Evolutionary conservation across 2,113 vertebrate genomes (phyloP), one percentile per base, ranked within the genome.

Genomic region (Ptychochromis oligacanthus): DNA sequence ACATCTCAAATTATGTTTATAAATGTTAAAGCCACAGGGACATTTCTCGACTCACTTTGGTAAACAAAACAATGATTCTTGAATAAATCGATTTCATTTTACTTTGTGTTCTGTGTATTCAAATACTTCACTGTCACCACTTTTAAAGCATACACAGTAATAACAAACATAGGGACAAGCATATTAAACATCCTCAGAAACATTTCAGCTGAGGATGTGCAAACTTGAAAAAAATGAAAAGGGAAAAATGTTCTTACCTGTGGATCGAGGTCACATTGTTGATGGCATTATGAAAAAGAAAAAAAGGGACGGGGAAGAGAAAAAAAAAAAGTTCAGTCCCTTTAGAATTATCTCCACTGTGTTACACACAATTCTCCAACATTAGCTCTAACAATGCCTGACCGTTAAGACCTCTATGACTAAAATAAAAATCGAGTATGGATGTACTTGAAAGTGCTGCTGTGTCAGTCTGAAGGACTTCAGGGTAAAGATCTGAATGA

Each of bases 211-310:
- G 13, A 72, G 46, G 26, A n/a, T 34, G 26, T 34, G 52, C 7
- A 40, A 52, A 75, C 28, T 18, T 31, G 22, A 20, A 17, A 84
- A 75, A 79, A 8, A 5, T 4, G 2, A 43, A 24, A 81, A 77
- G 65, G 3, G 52, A 20, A 87, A 84, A 75, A 1, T 3, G 14
- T 22, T 91, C 89, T 92, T 92, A 95, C 94, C 92, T 93, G 84
- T 67, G 65, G 59, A 61, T 67, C 10, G 28, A 75, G 34, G 79
- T 75, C 31, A 40, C 18, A 10, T 77, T 46, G 65, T 86, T 57
- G 78, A 34, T 55, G 58, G 57, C 60, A 20, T 83, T 24, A 40
- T 43, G 61, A 75, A 74, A 75, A 8, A 88, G 55, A 59, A n/a
- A 67, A 70, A 56, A 70, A 75, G 7, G 49, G 55, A 20, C 24